Evolutionary conservation across 2,888 invertebrate genomes (phyloP), one percentile per base, ranked within the genome.

Genomic region (Cephonodes hylas): DNA sequence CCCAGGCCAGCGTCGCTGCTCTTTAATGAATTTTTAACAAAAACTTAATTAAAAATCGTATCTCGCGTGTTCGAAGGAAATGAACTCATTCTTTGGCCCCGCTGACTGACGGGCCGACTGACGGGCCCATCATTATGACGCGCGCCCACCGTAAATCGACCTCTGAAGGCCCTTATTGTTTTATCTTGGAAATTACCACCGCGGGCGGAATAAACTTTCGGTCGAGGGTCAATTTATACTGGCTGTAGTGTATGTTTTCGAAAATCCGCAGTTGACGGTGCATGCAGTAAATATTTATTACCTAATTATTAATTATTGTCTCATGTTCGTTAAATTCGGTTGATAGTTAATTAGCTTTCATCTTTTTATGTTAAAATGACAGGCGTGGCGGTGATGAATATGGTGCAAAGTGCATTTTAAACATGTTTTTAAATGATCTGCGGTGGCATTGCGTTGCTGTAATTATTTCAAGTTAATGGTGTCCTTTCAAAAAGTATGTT

Each of bases 21-120:
- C 79, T 85, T 86, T 90, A 90, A 91, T 91, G 90, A 89, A 86
- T 89, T 92, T 91, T 87, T 86, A 91, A 90, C 91, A 91, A 91
- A 92, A 91, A 91, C 91, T 90, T 92, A 92, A 92, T 92, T 92
- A 91, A 92, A 92, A 91, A 91, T 88, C 85, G 89, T 91, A 90
- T 91, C 91, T 90, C 85, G 84, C 85, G 84, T 87, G 89, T 86
- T 88, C 87, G 86, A 87, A 91, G 91, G 91, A 92, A 92, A 92
- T 92, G 91, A 92, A 91, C 91, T 91, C 91, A 91, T 92, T 91
- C 90, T 88, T 86, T 77, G 87, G 81, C 84, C 82, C 79, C 83
- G 83, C 77, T 88, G 90, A 90, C 83, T 91, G 91, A 91, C 91
- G 89, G 86, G 66, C 72, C 75, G 83, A 86, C 83, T 86, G 91